phyloP scores from a whole-genome alignment of 2,797 vertebrate species.

The Ibycter americanus region DNA sequence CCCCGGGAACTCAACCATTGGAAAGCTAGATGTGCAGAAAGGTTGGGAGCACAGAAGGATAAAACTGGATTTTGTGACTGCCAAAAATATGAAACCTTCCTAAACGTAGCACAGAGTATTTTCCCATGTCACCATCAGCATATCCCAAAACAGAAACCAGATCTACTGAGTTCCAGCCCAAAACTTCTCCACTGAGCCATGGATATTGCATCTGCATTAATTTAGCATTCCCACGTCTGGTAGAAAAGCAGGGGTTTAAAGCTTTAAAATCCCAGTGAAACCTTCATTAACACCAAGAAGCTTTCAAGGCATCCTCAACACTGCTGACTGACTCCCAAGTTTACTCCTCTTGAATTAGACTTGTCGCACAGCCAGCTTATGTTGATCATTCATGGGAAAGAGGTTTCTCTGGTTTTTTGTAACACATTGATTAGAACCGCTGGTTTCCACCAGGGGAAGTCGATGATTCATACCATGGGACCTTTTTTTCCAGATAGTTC shows the following conservation, averaged over 20 bases:
- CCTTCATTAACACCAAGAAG: not conserved
- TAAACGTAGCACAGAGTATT: not conserved
- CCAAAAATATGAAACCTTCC: not conserved
- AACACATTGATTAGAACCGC: not conserved
- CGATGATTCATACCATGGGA: not conserved
- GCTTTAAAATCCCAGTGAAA: not conserved
- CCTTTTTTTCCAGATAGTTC: not conserved
- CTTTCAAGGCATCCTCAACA: not conserved
- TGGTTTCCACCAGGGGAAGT: not conserved
- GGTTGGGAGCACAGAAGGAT: not conserved
- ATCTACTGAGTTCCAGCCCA: not conserved
- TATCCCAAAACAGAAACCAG: not conserved
- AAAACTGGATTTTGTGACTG: not conserved
- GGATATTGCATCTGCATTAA: not conserved
- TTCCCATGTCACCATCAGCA: not conserved
- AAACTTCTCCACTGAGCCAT: not conserved
- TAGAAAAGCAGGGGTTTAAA: not conserved
- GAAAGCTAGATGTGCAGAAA: not conserved
- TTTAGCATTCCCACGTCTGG: not conserved
- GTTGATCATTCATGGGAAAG: not conserved
- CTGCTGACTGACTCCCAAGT: not conserved
- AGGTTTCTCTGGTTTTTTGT: not conserved
- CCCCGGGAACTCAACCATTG: not conserved
- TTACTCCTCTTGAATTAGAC: not conserved
- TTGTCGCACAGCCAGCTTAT: not conserved